Evolutionary conservation across 2,113 vertebrate species (phyloP), one percentile per base, ranked within the genome.

Genomic region (Coreoperca whiteheadi): DNA sequence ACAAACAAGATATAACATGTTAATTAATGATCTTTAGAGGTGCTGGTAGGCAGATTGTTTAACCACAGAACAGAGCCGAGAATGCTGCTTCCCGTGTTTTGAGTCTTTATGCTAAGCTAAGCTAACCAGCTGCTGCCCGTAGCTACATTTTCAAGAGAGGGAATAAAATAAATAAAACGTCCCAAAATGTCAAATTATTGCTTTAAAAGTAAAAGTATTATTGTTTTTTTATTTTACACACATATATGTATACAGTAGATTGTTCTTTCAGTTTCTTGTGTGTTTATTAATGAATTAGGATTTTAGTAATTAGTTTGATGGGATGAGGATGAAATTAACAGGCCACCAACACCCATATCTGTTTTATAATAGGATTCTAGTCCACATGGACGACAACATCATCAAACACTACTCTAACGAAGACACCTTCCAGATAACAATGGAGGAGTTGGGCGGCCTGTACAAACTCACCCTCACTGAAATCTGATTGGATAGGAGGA

Each of bases 381-480:
- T 99, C 81, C 97, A 99, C 93, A 99, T 99, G 98, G 99, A 99
- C 0, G 99, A 99, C 95, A 99, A 99, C 93, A 99, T 99, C 30
- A 97, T 99, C 95, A 98, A 97, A 87, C 99, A 99, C 85, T 99
- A 99, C 89, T 99, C 98, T 76, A 99, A 99, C 1, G 99, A 99
- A 89, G 99, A 99, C 94, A 99, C 99, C 80, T 99, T 99, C 96
- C 98, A 99, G 95, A 95, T 99, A 89, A 96, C 97, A 91, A 96
- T 99, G 69, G 99, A 99, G 82, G 98, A 99, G 82, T 78, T 92
- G 8, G 97, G 96, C 28, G 97, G 97, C 66, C 94, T 96, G 21
- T 97, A 97, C 92, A 99, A 97, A 79, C 98, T 99, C 90, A 99
- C 97, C 21, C 96, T 99, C 54, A 99, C 98, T 0, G 99, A 99